Base-by-base conservation (phyloP, 2,888 invertebrate genomes). In the Strigamia crassipes region DNA sequence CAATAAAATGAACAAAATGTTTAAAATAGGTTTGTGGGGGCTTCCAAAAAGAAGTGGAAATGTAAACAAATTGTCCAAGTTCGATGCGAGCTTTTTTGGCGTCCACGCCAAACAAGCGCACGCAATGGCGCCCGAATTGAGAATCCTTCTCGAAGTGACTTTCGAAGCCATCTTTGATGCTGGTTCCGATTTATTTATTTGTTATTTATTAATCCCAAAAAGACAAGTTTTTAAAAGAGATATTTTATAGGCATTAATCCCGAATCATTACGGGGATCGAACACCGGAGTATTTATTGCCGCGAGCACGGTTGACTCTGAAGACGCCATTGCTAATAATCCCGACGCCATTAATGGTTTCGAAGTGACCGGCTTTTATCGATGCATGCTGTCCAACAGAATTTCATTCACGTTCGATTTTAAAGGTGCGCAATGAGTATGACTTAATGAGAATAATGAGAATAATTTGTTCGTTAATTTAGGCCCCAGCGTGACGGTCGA, bases 401-500 rank as follows among this genome's bases (percentile, higher is more conserved):
- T 90, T 21, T 89, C 89, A 5, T 90, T 87, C 86, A 88, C 88
- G 84, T 90, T 90, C 86, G 90, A 90, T 84, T 87, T 89, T 80
- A 88, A 88, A 86, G 89, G 87, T 34, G 34, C 6, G 34, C 34
- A 34, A 34, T 34, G n/a, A n/a, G n/a, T n/a, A n/a, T n/a, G n/a
- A n/a, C n/a, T n/a, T n/a, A n/a, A n/a, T n/a, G n/a, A n/a, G n/a
- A n/a, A n/a, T n/a, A n/a, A n/a, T n/a, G n/a, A n/a, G n/a, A n/a
- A 41, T 41, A 41, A 46, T 10, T 46, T 46, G 9, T 46, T 15
- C 31, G 18, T 27, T 80, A 77, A 84, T 85, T 21, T 85, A 90
- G 92, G 99, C 1, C 99, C 99, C 10, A 97, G 97, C 87, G 97
- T 94, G 89, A 94, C 97, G 46, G 90, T 99, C 80, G 99, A 99